Percentiles rank a stretch among this genome's conserved stretches.
phyloP scores from a whole-genome alignment of 1,140 invertebrate species.

The Drosophila setifemur region DNA sequence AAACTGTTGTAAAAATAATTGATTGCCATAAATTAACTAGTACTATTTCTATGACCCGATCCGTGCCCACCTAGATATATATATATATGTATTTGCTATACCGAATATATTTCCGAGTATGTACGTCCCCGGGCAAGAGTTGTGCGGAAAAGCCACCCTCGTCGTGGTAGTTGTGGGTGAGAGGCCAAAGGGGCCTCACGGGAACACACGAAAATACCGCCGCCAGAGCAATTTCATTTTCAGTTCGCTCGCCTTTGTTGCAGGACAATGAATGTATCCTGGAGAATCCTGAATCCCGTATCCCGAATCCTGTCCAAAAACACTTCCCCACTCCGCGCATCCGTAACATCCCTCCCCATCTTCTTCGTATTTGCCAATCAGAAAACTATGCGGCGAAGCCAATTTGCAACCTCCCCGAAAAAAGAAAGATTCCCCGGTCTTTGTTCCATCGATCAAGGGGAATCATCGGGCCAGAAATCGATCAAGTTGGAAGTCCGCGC shows the following conservation, averaged over 20 bases:
- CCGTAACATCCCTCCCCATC: not conserved
- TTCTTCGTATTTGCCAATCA: not conserved
- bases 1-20: no score
- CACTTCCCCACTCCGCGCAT: no score
- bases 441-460: not conserved
- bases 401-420: no score
- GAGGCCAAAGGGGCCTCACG: slow-evolving; percentile 16
- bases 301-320: slow-evolving; percentile 5
- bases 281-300: not conserved
- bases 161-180: not conserved
- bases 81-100: not conserved
- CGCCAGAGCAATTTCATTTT: slow-evolving; percentile 22
- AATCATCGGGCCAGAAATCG: not conserved
- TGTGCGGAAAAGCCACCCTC: slow-evolving; percentile 25
- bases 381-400: no score
- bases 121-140: not conserved
- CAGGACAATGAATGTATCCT: slow-evolving; percentile 2
- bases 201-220: slow-evolving; percentile 22
- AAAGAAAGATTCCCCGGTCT: not conserved
- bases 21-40: no score
- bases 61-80: no score
- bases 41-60: no score
- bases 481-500: no score
- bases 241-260: slow-evolving; percentile 8
- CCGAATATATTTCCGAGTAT: slow-evolving; percentile 6